These are phyloP conservation scores for Gallinago undulata DNA, from an alignment of 2,113 vertebrate genomes.

Conservation along the genomic window DNA sequence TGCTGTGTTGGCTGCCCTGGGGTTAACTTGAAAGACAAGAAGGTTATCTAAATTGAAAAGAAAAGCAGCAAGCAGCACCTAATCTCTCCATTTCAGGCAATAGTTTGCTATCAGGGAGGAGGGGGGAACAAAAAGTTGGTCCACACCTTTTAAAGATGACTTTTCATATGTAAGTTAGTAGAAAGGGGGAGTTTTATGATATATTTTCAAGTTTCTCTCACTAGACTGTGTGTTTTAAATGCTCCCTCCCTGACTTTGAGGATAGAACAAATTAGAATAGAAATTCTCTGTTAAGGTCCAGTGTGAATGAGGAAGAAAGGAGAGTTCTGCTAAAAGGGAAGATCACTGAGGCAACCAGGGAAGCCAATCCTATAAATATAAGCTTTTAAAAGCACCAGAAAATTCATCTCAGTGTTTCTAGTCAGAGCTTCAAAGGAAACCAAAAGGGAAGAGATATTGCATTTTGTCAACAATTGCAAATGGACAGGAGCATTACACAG, in stretches of 20 bases:
- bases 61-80: not conserved
- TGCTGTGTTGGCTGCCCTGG: not conserved
- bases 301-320: not conserved
- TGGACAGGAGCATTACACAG: not conserved
- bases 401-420: not conserved
- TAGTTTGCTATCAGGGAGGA: not conserved
- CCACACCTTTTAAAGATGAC: not conserved
- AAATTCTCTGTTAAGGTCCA: not conserved
- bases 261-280: not conserved
- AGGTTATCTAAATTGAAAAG: constrained; percentile 8
- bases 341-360: not conserved
- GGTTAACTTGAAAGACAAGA: not conserved
- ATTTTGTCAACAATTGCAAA: not conserved
- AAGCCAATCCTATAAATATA: not conserved
- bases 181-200: not conserved
- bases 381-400: not conserved
- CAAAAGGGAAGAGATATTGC: not conserved
- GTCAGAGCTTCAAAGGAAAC: constrained; percentile 11
- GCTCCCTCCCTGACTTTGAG: not conserved
- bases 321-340: not conserved
- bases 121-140: not conserved
- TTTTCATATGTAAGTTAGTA: not conserved
- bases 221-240: not conserved
- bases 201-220: not conserved
- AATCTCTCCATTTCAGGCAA: constrained; percentile 38